Conservation (phyloP, 2,888 invertebrate species). For the Andrena flavipes region DNA sequence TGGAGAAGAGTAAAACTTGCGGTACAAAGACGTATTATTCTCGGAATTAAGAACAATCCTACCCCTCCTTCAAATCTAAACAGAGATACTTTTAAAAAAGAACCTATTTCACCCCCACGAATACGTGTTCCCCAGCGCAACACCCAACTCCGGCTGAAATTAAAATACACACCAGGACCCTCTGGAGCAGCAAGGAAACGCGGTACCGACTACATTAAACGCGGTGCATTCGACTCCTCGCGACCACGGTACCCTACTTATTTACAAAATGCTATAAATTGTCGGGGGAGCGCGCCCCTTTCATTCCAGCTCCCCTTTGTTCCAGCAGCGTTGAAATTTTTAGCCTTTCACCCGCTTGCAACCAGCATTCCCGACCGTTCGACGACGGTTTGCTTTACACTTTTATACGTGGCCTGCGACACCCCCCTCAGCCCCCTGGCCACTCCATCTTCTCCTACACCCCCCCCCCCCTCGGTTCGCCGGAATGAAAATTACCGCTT, state of each 20-base stretch:
- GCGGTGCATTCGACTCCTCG: not conserved
- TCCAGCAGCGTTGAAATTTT: constrained; percentile 5
- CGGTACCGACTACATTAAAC: not conserved
- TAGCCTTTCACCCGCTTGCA: constrained; percentile 35
- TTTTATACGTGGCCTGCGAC: not conserved
- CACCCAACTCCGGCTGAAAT: not conserved
- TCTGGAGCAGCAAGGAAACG: not conserved
- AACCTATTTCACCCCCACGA: too few species aligned
- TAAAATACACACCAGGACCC: not conserved
- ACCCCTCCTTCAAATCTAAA: too few species aligned
- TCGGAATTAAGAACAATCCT: too few species aligned
- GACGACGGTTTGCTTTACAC: constrained; percentile 43
- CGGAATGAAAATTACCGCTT: constrained; percentile 29
- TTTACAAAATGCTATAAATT: constrained; percentile 30
- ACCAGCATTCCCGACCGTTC: not conserved
- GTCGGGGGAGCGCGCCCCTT: constrained; percentile 14
- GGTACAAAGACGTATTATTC: too few species aligned
- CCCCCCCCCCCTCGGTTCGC: not conserved
- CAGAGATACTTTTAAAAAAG: too few species aligned
- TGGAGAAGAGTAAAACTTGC: too few species aligned
- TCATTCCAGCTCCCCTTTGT: constrained; percentile 22
- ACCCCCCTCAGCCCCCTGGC: not conserved
- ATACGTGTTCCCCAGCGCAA: too few species aligned
- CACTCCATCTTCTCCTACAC: not conserved
- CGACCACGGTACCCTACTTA: not conserved